Conservation (phyloP, 2,797 vertebrate species). For the Harpagifer antarcticus region DNA sequence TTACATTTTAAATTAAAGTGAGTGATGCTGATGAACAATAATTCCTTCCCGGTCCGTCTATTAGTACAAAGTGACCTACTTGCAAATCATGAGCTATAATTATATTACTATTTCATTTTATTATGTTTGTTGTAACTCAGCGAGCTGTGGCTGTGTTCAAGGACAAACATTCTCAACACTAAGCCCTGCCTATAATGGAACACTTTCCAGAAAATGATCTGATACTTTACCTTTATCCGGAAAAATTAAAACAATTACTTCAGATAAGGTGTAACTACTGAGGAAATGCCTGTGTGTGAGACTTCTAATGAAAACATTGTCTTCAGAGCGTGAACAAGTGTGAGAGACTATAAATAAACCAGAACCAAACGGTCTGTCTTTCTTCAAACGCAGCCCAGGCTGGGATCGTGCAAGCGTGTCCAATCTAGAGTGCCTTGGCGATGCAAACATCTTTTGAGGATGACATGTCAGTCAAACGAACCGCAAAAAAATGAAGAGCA, state of each 20-base stretch:
- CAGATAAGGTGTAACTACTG: slow-evolving; percentile 31
- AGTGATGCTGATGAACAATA: slow-evolving; percentile 18
- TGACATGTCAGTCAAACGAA: slow-evolving; percentile 77
- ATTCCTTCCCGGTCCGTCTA: neutral
- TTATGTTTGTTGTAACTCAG: neutral
- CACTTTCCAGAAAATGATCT: slow-evolving; percentile 15
- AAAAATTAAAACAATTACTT: slow-evolving; percentile 25
- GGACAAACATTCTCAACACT: neutral
- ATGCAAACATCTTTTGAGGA: slow-evolving; percentile 75
- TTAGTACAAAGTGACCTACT: slow-evolving; percentile 15
- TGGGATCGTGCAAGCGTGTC: slow-evolving; percentile 68
- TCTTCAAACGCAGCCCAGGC: slow-evolving; percentile 58
- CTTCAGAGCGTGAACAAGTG: slow-evolving; percentile 58
- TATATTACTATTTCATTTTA: slow-evolving; percentile 5
- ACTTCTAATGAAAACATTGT: slow-evolving; percentile 63
- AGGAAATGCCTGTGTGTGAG: slow-evolving; percentile 43
- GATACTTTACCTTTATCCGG: slow-evolving; percentile 8
- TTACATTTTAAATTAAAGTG: slow-evolving; percentile 18
- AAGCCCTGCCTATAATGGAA: neutral
- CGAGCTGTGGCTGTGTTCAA: neutral
- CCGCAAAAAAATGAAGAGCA: slow-evolving; percentile 60
- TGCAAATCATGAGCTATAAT: neutral
- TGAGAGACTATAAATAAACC: slow-evolving; percentile 72
- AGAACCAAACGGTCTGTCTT: slow-evolving; percentile 61
- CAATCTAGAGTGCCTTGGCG: slow-evolving; percentile 67